phyloP scores from a whole-genome alignment of 2,113 vertebrate genomes.

The Haemorhous mexicanus region DNA sequence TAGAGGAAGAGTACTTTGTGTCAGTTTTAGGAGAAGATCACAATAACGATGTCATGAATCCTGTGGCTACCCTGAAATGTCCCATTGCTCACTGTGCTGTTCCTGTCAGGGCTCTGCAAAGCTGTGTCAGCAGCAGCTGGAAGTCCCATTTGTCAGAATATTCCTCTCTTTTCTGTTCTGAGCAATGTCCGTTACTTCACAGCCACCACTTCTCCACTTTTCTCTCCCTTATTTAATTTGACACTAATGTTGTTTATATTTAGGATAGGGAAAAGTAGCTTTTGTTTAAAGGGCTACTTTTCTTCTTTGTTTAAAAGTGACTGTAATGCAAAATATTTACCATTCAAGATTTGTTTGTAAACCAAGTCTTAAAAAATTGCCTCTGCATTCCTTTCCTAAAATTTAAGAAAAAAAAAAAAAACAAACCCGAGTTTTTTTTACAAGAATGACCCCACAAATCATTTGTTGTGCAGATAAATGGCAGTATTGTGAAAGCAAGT shows the following conservation, averaged over 20 bases:
- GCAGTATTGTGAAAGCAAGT: not conserved
- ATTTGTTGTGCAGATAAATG: not conserved
- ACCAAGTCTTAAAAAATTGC: not conserved
- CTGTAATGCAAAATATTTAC: not conserved
- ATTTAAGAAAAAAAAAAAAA: not conserved
- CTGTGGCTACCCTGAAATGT: accelerated
- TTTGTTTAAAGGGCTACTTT: not conserved
- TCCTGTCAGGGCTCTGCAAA: not conserved
- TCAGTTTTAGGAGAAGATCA: not conserved
- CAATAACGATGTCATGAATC: not conserved
- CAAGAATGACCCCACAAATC: not conserved
- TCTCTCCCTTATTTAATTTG: not conserved
- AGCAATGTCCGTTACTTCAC: not conserved
- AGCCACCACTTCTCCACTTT: not conserved
- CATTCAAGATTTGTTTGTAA: not conserved
- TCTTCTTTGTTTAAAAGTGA: not conserved
- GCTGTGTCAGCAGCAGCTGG: not conserved
- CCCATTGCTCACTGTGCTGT: not conserved
- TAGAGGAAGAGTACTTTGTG: not conserved
- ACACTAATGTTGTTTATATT: not conserved
- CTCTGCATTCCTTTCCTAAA: not conserved
- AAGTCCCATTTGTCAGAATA: accelerated
- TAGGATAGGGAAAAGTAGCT: not conserved
- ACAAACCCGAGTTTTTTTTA: not conserved
- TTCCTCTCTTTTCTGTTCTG: not conserved